A percentile compares a stretch with the other conserved stretches of the same genome.
Evolutionary conservation across 2,888 invertebrate genomes (phyloP).

Genomic region (Drosophila neonasuta): DNA sequence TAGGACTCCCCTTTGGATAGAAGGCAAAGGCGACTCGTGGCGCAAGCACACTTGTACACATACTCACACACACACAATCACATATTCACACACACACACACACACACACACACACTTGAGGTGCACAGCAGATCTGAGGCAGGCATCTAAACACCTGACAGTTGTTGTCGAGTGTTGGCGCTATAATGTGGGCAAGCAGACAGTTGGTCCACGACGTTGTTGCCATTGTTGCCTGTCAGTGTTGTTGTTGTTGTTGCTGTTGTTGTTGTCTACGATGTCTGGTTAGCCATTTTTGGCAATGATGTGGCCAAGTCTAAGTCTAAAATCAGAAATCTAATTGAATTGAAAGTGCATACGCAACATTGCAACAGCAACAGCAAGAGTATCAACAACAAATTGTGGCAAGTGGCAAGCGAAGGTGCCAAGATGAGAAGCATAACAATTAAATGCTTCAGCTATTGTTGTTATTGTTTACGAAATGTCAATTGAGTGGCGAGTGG

Average conservation of each 20-base stretch:
- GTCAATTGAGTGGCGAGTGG: conserved; percentile 35
- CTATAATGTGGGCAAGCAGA: conserved; percentile 54
- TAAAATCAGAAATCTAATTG: conserved; percentile 28
- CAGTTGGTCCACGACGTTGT: conserved; percentile 44
- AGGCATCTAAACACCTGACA: conserved; percentile 75
- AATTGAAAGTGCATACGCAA: conserved; percentile 55
- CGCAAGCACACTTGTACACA: conserved; percentile 35
- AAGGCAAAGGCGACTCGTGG: conserved; percentile 59
- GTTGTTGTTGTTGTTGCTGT: conserved; percentile 35
- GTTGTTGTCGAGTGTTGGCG: conserved; percentile 66
- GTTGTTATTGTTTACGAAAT: conserved; percentile 38
- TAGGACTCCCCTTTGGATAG: conserved; percentile 2
- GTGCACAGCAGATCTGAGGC: conserved; percentile 33
- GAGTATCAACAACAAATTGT: conserved; percentile 20
- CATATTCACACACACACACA: neutral
- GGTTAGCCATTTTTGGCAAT: conserved; percentile 72
- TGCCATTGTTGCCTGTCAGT: conserved; percentile 48
- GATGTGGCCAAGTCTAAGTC: conserved; percentile 44
- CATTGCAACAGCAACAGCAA: conserved; percentile 45
- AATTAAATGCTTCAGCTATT: conserved; percentile 47
- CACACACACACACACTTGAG: neutral
- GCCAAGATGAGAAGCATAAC: conserved; percentile 36
- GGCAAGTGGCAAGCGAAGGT: conserved; percentile 22
- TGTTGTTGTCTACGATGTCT: conserved; percentile 37
- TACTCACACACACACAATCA: conserved; percentile 19